Percentiles rank a stretch among this genome's conserved stretches.
phyloP scores from a whole-genome alignment of 2,113 vertebrate species.

The Larimichthys crocea region DNA sequence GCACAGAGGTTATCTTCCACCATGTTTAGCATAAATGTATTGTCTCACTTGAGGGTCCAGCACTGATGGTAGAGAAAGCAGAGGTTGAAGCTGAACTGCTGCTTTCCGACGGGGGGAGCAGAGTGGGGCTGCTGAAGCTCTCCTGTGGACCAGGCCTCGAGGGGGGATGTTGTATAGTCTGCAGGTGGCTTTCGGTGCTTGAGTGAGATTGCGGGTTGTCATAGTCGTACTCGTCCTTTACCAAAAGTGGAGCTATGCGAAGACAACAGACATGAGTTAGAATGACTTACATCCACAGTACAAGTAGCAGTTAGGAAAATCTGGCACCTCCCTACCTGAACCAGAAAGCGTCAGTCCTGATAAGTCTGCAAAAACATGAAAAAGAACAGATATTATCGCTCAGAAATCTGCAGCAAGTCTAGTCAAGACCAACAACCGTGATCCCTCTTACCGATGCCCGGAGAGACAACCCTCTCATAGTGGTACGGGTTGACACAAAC shows the following conservation, averaged over 20 bases:
- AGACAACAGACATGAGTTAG: constrained; percentile 25
- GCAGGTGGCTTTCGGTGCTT: constrained; percentile 91
- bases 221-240: constrained; percentile 97
- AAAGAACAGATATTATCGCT: neutral
- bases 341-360: constrained; percentile 94
- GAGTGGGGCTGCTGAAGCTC: constrained; percentile 88
- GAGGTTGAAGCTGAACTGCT: constrained; percentile 88
- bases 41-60: constrained; percentile 94
- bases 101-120: constrained; percentile 89
- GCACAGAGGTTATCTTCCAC: neutral
- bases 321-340: constrained; percentile 72
- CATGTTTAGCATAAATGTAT: neutral
- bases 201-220: constrained; percentile 90
- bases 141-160: constrained; percentile 88
- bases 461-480: constrained; percentile 97
- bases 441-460: constrained; percentile 91
- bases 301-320: neutral
- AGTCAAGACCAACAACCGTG: neutral
- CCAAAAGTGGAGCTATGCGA: constrained; percentile 90
- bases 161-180: constrained; percentile 95
- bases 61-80: constrained; percentile 93
- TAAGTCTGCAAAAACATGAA: constrained; percentile 86
- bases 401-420: neutral
- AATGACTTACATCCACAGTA: neutral
- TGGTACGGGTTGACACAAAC: constrained; percentile 99